These are phyloP conservation scores for Agrotis exclamationis DNA, from an alignment of 2,888 invertebrate species.

Conservation along the genomic window DNA sequence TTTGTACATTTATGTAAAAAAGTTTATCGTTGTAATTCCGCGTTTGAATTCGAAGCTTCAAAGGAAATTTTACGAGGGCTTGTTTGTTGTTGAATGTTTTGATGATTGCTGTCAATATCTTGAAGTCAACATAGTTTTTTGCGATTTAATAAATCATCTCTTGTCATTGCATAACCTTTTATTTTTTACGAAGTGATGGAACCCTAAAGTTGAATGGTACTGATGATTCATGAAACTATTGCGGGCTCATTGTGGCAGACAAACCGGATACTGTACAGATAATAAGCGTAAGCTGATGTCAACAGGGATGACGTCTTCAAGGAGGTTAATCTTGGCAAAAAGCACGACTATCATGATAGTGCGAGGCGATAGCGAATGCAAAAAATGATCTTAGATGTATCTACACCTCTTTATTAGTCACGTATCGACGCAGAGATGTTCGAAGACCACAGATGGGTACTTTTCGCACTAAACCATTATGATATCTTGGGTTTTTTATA, in stretches of 20 bases:
- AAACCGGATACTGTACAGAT: constrained; percentile 82
- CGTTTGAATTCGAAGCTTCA: constrained; percentile 38
- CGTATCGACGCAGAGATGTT: constrained; percentile 43
- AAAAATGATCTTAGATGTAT: constrained; percentile 58
- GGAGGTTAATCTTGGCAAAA: constrained; percentile 71
- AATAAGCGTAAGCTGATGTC: constrained; percentile 83
- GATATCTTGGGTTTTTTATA: constrained; percentile 28
- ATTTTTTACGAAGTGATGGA: constrained; percentile 34
- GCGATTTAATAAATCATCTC: background rate
- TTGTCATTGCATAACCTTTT: background rate
- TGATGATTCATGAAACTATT: constrained; percentile 75
- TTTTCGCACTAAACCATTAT: constrained; percentile 23
- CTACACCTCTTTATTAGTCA: constrained; percentile 61
- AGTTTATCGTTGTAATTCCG: constrained; percentile 60
- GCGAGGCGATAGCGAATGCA: constrained; percentile 57
- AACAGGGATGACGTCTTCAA: constrained; percentile 82
- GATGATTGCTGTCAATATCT: constrained; percentile 8
- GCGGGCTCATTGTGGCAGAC: constrained; percentile 72
- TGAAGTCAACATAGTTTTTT: constrained; percentile 2
- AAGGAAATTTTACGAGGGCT: constrained; percentile 2
- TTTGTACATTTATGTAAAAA: constrained; percentile 52
- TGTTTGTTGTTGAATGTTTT: constrained; percentile 14
- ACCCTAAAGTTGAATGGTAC: constrained; percentile 67
- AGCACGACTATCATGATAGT: constrained; percentile 70
- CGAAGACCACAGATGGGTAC: constrained; percentile 32